These are phyloP conservation scores for Deilephila porcellus DNA, from an alignment of 2,888 invertebrate genomes.

Conservation along the genomic window DNA sequence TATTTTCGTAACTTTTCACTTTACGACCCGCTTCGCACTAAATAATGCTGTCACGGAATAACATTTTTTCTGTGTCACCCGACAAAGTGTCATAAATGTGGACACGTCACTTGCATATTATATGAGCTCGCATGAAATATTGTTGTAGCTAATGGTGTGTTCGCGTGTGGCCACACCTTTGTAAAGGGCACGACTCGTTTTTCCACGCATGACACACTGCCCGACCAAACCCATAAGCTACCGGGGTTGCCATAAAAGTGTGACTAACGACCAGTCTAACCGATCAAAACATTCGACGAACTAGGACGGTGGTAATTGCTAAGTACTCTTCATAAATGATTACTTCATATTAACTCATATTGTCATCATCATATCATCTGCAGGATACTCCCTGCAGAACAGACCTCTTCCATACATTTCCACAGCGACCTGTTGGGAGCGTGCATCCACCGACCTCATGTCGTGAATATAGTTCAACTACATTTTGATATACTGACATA, in stretches of 20 bases:
- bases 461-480: too few relatives aligned
- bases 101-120: conserved; percentile 74
- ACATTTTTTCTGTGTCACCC: conserved; percentile 64
- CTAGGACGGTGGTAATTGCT: too few relatives aligned
- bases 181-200: conserved; percentile 33
- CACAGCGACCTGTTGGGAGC: too few relatives aligned
- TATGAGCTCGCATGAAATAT: conserved; percentile 74
- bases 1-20: conserved; percentile 53
- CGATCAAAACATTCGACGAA: background rate
- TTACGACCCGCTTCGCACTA: conserved; percentile 52
- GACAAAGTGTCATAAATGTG: conserved; percentile 70
- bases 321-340: too few relatives aligned
- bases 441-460: too few relatives aligned
- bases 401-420: too few relatives aligned
- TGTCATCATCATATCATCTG: too few relatives aligned
- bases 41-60: conserved; percentile 61
- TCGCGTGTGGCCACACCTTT: conserved; percentile 77
- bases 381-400: too few relatives aligned
- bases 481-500: too few relatives aligned
- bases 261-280: background rate
- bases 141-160: conserved; percentile 70
- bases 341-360: too few relatives aligned
- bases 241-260: background rate
- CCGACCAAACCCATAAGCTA: conserved; percentile 10
- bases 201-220: conserved; percentile 15